Conservation (phyloP, 1,140 invertebrate species). For the Chelonus insularis region DNA sequence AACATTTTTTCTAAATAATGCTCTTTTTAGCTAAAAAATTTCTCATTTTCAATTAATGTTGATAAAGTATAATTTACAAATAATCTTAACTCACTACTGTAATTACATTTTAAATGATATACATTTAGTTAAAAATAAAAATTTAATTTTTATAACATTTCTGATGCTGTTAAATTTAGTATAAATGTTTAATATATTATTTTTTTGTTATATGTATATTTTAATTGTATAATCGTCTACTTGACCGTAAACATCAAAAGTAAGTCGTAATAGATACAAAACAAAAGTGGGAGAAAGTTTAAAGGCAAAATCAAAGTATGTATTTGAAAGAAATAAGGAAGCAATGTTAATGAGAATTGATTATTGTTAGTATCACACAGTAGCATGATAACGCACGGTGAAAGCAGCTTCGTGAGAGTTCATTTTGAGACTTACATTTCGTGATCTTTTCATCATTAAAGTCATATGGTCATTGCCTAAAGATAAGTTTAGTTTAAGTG, state of each 20-base stretch:
- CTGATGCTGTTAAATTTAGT: too few species aligned
- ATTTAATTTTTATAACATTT: too few species aligned
- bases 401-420: conserved; percentile 11
- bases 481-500: not conserved
- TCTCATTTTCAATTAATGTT: too few species aligned
- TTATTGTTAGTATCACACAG: not conserved
- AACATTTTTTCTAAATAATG: too few species aligned
- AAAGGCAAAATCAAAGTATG: not conserved
- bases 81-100: too few species aligned
- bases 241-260: too few species aligned
- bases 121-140: too few species aligned
- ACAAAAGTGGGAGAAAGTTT: not conserved
- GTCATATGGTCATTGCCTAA: not conserved
- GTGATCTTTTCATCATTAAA: not conserved
- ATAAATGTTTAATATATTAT: not conserved
- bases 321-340: not conserved
- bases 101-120: too few species aligned
- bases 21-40: too few species aligned
- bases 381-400: conserved; percentile 13
- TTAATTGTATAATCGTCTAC: too few species aligned
- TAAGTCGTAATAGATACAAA: not conserved
- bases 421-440: conserved; percentile 2
- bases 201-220: not conserved
- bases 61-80: too few species aligned
- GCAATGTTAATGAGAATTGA: not conserved